Percentiles rank a stretch among this genome's conserved stretches.
phyloP scores from a whole-genome alignment of 2,113 vertebrate genomes.

The Heteronetta atricapilla region DNA sequence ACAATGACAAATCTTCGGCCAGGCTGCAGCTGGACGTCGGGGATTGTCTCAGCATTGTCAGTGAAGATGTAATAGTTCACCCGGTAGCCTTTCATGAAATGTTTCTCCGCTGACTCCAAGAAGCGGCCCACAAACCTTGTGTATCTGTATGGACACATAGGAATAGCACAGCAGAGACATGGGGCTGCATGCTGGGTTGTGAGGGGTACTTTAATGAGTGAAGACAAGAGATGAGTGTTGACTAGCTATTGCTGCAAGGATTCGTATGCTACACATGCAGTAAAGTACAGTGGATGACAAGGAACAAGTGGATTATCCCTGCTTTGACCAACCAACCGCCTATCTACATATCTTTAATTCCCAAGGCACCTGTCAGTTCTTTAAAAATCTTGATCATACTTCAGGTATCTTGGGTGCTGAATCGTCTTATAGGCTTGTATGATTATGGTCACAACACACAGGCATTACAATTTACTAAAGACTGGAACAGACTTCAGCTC shows the following conservation, averaged over 20 bases:
- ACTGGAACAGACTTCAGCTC: not conserved
- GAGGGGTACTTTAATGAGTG: not conserved
- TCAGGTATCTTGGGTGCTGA: not conserved
- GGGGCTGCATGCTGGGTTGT: fast-evolving
- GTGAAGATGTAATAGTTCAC: slow-evolving; percentile 83
- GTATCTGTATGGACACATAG: slow-evolving; percentile 64
- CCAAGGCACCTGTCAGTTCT: not conserved
- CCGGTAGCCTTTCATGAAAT: slow-evolving; percentile 76
- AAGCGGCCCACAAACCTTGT: slow-evolving; percentile 69
- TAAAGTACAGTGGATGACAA: not conserved
- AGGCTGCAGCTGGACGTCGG: not conserved
- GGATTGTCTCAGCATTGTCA: slow-evolving; percentile 47
- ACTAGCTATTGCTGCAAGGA: not conserved
- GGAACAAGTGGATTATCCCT: not conserved
- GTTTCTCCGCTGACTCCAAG: slow-evolving; percentile 75
- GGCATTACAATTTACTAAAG: not conserved
- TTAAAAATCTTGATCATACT: not conserved
- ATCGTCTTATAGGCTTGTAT: not conserved
- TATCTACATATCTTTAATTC: not conserved
- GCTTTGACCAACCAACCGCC: not conserved
- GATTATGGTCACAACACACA: not conserved
- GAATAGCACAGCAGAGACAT: not conserved
- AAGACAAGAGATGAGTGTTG: not conserved
- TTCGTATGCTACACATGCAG: not conserved
- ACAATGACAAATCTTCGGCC: not conserved